phyloP scores from a whole-genome alignment of 2,888 invertebrate genomes.

The Lithophane socia region DNA sequence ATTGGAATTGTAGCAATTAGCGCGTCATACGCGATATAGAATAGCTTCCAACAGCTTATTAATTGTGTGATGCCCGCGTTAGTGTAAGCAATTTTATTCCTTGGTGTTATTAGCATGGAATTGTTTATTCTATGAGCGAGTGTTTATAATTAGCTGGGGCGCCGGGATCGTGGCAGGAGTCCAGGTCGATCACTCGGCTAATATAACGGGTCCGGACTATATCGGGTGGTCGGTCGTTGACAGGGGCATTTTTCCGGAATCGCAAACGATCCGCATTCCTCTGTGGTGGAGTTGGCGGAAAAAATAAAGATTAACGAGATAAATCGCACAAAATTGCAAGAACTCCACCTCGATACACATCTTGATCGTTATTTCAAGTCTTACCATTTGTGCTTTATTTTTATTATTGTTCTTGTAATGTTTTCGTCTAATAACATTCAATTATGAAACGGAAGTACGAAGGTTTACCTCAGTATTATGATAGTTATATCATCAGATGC shows the following conservation, averaged over 20 bases:
- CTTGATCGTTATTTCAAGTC: constrained; percentile 37
- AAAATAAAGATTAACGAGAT: constrained; percentile 58
- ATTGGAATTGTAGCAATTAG: constrained; percentile 73
- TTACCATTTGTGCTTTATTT: constrained; percentile 28
- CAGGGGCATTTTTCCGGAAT: constrained; percentile 83
- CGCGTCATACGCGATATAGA: constrained; percentile 73
- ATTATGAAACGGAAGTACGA: constrained; percentile 35
- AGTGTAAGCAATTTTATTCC: constrained; percentile 78
- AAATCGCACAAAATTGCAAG: constrained; percentile 55
- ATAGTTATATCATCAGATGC: constrained; percentile 26
- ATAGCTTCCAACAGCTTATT: constrained; percentile 73
- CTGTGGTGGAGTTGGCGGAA: constrained; percentile 55
- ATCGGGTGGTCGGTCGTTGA: constrained; percentile 87
- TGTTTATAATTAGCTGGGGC: constrained; percentile 85
- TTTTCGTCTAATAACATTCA: constrained; percentile 41
- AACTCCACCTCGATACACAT: constrained; percentile 40
- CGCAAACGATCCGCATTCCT: constrained; percentile 76
- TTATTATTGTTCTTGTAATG: constrained; percentile 24
- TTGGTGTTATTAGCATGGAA: constrained; percentile 79
- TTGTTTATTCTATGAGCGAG: constrained; percentile 78
- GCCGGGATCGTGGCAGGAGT: constrained; percentile 86
- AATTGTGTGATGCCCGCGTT: constrained; percentile 67
- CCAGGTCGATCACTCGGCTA: constrained; percentile 89
- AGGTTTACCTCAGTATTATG: constrained; percentile 12
- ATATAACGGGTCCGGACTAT: constrained; percentile 85